These are phyloP conservation scores for Dromiciops gliroides DNA, from an alignment of 2,113 vertebrate species.

Conservation along the genomic window DNA sequence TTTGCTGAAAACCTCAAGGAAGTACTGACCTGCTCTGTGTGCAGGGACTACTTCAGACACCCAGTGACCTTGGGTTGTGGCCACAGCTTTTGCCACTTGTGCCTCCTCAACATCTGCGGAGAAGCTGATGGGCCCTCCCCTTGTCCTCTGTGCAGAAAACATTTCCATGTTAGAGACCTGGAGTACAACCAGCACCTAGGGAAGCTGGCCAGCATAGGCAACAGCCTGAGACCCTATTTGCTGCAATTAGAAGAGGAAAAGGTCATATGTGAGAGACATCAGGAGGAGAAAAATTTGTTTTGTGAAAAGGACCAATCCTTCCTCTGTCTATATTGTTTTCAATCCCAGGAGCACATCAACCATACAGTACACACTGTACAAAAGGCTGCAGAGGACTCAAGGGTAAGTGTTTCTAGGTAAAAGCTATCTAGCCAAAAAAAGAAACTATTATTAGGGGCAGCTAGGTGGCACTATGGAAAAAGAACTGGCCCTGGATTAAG, in stretches of 20 bases:
- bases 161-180: constrained; percentile 59
- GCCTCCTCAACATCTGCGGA: constrained; percentile 72
- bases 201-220: constrained; percentile 62
- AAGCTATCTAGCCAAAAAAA: too few species aligned
- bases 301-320: constrained; percentile 10
- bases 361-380: not conserved
- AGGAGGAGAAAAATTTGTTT: not conserved
- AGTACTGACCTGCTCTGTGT: constrained; percentile 75
- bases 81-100: constrained; percentile 68
- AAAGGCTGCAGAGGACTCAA: not conserved
- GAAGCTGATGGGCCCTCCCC: constrained; percentile 48
- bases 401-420: not conserved
- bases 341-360: not conserved
- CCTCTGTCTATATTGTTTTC: not conserved
- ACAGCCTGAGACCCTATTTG: constrained; percentile 64
- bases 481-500: too few species aligned
- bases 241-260: constrained; percentile 33
- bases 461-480: too few species aligned
- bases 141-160: constrained; percentile 73
- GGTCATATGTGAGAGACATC: not conserved
- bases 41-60: constrained; percentile 73
- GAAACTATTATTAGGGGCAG: too few species aligned
- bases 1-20: constrained; percentile 73
- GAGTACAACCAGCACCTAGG: constrained; percentile 71
- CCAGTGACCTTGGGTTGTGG: constrained; percentile 71